A percentile compares a stretch with the other conserved stretches of the same genome.
These are phyloP conservation scores for Allolobophora icterica DNA, from an alignment of 2,888 invertebrate genomes.

Conservation along the genomic window DNA sequence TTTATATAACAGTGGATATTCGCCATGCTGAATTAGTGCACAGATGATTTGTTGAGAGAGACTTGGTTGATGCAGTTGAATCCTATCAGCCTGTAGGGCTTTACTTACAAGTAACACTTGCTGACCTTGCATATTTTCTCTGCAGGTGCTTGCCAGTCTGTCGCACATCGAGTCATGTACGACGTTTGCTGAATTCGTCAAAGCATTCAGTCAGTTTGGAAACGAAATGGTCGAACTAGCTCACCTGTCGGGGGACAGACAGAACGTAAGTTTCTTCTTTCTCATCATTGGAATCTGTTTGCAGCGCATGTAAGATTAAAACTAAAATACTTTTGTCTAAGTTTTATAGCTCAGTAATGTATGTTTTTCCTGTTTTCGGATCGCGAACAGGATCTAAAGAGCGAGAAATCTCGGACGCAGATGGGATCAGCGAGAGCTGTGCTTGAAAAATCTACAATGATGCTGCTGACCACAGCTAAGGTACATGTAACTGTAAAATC, in stretches of 20 bases:
- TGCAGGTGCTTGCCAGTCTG: slow-evolving; percentile 65
- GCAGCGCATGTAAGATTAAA: neutral
- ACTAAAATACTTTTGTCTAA: neutral
- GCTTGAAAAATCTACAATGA: slow-evolving; percentile 92
- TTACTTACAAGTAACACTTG: neutral
- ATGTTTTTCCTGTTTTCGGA: neutral
- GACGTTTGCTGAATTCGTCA: slow-evolving; percentile 86
- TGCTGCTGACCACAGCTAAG: slow-evolving; percentile 95
- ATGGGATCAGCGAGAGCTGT: slow-evolving; percentile 95
- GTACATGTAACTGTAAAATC: slow-evolving; percentile 68
- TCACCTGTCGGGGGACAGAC: slow-evolving; percentile 83
- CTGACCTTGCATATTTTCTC: neutral
- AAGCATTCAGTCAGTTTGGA: slow-evolving; percentile 97
- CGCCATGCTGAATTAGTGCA: no score
- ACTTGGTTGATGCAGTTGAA: neutral
- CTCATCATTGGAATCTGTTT: no score
- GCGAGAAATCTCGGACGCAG: slow-evolving; percentile 91
- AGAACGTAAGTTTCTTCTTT: slow-evolving; percentile 71
- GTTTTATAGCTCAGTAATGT: neutral
- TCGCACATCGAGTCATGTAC: slow-evolving; percentile 67
- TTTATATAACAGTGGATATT: no score
- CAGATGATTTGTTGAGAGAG: no score
- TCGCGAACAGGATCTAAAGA: slow-evolving; percentile 70
- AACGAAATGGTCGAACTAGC: slow-evolving; percentile 98
- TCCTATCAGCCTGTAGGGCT: neutral